Base-by-base conservation (phyloP, 2,797 vertebrate genomes). In the Furcifer pardalis region DNA sequence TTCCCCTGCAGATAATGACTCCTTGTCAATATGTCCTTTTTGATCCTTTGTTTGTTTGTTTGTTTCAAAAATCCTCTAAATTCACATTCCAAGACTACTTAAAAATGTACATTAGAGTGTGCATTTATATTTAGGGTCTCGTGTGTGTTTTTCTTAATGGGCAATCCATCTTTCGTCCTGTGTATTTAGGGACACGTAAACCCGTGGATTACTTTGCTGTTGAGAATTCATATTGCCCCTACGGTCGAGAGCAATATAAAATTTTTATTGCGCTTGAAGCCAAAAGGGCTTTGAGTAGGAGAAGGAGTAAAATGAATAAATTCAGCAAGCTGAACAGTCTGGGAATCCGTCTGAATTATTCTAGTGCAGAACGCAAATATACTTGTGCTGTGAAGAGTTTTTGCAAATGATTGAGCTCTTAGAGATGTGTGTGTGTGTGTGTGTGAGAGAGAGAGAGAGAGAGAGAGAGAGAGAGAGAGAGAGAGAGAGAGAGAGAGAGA, bases 81-180 rank as follows among this genome's bases (percentile, higher is more conserved):
- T 92, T 90, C 90, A 83, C 86, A 79, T 81, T 83, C 5, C 73
- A 88, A 91, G 91, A 88, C 90, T 91, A 90, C 91, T 93, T 91
- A 91, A 91, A n/a, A 87, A 88, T 73, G 78, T 88, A 88, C 90
- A 88, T 93, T 93, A 89, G 79, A 85, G 87, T 89, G 86, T 92
- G 89, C 84, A 83, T 92, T 81, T 86, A 88, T 90, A 93, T 94
- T 94, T 93, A 94, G 91, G 87, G 86, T 86, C 83, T 91, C 92
- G 91, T 85, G 90, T 89, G 69, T 93, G 91, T 91, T 93, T 92
- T 91, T 92, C 93, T 90, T 94, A 95, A 94, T 92, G 91, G 87
- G 90, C 91, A 90, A 93, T 94, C 89, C 82, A 86, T 94, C 90
- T 93, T 94, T 81, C 92, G 93, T 85, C 75, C 86, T 91, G 86